These are phyloP conservation scores for Chesias legatella DNA, from an alignment of 2,888 invertebrate genomes.

Conservation along the genomic window DNA sequence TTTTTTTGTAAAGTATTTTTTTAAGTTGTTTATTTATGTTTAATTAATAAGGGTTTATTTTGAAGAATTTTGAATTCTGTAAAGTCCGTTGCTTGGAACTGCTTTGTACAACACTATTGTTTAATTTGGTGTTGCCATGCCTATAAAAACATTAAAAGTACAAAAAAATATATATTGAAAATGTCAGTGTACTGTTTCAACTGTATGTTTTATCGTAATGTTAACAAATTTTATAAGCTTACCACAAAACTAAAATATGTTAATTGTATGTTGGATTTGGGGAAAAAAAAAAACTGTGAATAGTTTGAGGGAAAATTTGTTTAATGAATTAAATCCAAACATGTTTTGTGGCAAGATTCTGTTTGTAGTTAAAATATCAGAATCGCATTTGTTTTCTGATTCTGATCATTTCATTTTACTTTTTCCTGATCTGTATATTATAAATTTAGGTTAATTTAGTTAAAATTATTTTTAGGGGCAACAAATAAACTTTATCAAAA, in stretches of 20 bases:
- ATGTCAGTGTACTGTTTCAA: conserved; percentile 5
- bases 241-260: background rate
- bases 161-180: conserved; percentile 26
- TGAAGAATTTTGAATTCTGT: conserved; percentile 38
- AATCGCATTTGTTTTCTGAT: conserved; percentile 25
- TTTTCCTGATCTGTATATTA: conserved; percentile 25
- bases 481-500: conserved; percentile 21
- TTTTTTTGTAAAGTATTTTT: conserved; percentile 57
- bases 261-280: conserved; percentile 9
- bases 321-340: conserved; percentile 1
- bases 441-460: conserved; percentile 21
- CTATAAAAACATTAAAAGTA: conserved; percentile 29
- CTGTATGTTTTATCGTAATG: background rate
- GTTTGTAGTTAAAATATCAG: conserved; percentile 24
- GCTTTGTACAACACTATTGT: conserved; percentile 23
- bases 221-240: background rate
- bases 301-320: too few relatives aligned
- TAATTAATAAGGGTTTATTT: conserved; percentile 37
- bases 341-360: conserved; percentile 5
- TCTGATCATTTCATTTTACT: conserved; percentile 28
- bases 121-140: conserved; percentile 25
- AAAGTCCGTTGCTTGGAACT: conserved; percentile 24
- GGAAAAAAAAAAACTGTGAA: too few relatives aligned
- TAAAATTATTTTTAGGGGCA: conserved; percentile 25
- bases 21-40: conserved; percentile 48